phyloP scores from a whole-genome alignment of 2,113 vertebrate genomes.

The Neogale vison region DNA sequence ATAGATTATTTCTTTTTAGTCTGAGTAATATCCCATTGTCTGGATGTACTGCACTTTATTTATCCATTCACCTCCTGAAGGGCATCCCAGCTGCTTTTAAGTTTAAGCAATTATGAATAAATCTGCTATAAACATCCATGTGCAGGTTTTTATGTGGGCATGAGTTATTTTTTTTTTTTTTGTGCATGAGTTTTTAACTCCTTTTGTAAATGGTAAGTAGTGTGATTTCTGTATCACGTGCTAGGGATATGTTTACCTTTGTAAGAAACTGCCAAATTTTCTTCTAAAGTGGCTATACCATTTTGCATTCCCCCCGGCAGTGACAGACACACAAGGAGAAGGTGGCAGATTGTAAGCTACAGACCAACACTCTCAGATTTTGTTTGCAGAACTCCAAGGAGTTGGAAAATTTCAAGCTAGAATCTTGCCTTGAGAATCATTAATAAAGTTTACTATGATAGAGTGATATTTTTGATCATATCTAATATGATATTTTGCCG shows the following conservation, averaged over 20 bases:
- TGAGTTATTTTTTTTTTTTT: too few species aligned
- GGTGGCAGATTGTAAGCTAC: background rate
- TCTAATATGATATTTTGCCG: background rate
- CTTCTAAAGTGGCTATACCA: background rate
- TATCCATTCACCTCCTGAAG: background rate
- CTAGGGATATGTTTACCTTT: background rate
- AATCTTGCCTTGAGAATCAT: background rate
- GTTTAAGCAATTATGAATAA: background rate
- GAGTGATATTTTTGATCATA: background rate
- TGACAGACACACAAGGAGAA: background rate
- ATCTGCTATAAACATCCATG: background rate
- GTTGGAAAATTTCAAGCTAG: background rate
- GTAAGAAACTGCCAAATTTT: too few species aligned
- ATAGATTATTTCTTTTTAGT: background rate
- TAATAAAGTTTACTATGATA: background rate
- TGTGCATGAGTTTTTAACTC: background rate
- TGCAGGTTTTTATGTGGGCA: background rate
- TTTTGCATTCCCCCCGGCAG: background rate
- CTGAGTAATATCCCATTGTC: background rate
- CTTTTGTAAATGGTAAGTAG: background rate
- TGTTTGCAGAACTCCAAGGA: background rate
- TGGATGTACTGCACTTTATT: background rate
- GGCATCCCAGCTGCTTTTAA: background rate
- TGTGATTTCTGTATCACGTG: background rate
- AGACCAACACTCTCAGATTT: background rate